These are phyloP conservation scores for Cuniculus paca DNA, from an alignment of 2,797 vertebrate species.

Conservation along the genomic window DNA sequence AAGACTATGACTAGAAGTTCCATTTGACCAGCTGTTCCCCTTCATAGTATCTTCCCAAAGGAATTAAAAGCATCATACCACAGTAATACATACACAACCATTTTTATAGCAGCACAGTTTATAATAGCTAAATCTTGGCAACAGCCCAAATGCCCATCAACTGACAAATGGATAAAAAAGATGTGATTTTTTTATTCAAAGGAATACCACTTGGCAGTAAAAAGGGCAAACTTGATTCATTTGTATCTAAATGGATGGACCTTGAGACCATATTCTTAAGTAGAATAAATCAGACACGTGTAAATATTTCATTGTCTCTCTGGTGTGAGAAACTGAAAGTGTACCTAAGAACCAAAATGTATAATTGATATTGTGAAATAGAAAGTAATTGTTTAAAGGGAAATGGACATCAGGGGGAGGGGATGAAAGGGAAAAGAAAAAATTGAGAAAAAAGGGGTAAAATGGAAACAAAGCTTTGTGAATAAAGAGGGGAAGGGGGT, in stretches of 20 bases:
- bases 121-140: background rate
- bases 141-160: background rate
- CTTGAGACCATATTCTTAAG: background rate
- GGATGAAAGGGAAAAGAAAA: background rate
- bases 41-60: background rate
- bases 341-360: background rate
- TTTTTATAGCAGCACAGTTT: background rate
- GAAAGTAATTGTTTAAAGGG: background rate
- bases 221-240: background rate
- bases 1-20: background rate
- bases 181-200: background rate
- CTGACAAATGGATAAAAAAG: background rate
- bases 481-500: background rate
- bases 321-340: background rate
- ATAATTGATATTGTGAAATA: background rate
- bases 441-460: background rate
- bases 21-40: background rate
- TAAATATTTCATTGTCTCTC: background rate
- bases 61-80: background rate
- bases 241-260: background rate
- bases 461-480: background rate
- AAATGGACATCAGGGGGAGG: background rate
- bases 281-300: background rate
- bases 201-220: background rate
- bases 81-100: too few species aligned